These are phyloP conservation scores for Mastacembelus armatus DNA, from an alignment of 2,797 vertebrate genomes.

Conservation along the genomic window DNA sequence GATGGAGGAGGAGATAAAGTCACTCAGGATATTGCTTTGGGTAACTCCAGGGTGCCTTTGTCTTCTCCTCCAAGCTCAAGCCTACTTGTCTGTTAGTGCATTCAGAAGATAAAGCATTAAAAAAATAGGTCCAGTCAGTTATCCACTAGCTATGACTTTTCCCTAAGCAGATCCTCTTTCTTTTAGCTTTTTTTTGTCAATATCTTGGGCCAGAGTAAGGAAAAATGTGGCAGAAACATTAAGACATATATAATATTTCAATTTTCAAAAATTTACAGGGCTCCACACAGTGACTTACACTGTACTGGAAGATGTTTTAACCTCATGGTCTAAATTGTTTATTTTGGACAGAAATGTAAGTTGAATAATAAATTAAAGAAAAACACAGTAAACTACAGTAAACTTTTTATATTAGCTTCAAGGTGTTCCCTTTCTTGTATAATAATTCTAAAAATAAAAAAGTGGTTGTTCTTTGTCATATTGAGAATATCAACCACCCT, in stretches of 20 bases:
- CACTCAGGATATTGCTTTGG: slow-evolving; percentile 71
- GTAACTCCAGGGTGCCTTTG: slow-evolving; percentile 48
- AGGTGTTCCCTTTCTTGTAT: no score
- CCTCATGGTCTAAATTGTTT: slow-evolving; percentile 26
- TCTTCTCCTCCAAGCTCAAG: slow-evolving; percentile 43
- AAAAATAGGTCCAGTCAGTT: slow-evolving; percentile 45
- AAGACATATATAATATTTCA: not conserved
- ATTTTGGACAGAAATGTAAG: slow-evolving; percentile 41
- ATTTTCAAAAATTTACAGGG: slow-evolving; percentile 35
- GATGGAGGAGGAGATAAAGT: slow-evolving; percentile 66
- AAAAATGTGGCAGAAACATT: no score
- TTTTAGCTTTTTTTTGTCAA: slow-evolving; percentile 11
- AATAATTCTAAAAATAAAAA: no score
- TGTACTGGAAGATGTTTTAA: slow-evolving; percentile 41
- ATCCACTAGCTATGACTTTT: slow-evolving; percentile 1
- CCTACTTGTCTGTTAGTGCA: slow-evolving; percentile 40
- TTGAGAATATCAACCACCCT: no score
- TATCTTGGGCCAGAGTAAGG: not conserved
- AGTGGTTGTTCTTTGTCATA: no score
- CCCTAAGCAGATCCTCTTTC: not conserved
- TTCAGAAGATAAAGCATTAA: slow-evolving; percentile 46
- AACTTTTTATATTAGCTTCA: no score
- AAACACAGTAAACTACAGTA: slow-evolving; percentile 65
- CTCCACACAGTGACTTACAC: slow-evolving; percentile 41
- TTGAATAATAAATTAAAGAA: slow-evolving; percentile 55